A percentile compares a stretch with the other conserved stretches of the same genome.
Conservation (phyloP, 37 sponge, comb jelly and placozoan species). For the Beroe forskalii region DNA sequence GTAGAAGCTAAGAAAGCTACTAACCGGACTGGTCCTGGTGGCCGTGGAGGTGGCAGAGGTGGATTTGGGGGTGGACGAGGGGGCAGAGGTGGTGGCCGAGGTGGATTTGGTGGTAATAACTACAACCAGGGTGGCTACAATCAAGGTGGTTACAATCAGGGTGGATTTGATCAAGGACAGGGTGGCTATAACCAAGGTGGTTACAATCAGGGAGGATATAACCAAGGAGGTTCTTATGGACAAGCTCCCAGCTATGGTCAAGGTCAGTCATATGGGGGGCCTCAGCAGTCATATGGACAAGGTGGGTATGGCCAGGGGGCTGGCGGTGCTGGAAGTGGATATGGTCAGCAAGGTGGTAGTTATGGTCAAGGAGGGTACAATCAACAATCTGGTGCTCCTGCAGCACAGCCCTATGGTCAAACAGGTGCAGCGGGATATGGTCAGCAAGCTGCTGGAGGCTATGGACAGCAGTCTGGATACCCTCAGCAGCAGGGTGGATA, state of each 20-base stretch:
- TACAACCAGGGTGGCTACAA: constrained; percentile 26
- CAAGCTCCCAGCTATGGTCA: not conserved
- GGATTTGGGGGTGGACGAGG: not conserved
- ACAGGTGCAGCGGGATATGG: not conserved
- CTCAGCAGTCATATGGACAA: not conserved
- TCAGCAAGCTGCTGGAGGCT: not conserved
- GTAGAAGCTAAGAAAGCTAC: constrained; percentile 58
- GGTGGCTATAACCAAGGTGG: not conserved
- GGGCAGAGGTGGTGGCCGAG: not conserved
- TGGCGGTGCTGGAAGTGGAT: not conserved
- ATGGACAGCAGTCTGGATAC: not conserved
- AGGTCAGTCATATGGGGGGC: not conserved
- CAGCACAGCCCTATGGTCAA: not conserved
- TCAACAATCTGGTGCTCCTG: not conserved
- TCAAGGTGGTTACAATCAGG: constrained; percentile 8
- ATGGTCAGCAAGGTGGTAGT: not conserved
- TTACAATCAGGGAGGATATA: constrained; percentile 50
- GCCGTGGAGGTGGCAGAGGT: not conserved
- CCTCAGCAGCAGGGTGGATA: not conserved
- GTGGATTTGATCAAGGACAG: not conserved
- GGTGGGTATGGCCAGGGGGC: not conserved
- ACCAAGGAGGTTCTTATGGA: not conserved
- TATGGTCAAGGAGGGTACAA: constrained; percentile 15
- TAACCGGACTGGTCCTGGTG: not conserved
- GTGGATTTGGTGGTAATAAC: not conserved